Percentiles rank a stretch among this genome's conserved stretches.
phyloP scores from a whole-genome alignment of 2,888 invertebrate species.

The Drosophila neutralis region DNA sequence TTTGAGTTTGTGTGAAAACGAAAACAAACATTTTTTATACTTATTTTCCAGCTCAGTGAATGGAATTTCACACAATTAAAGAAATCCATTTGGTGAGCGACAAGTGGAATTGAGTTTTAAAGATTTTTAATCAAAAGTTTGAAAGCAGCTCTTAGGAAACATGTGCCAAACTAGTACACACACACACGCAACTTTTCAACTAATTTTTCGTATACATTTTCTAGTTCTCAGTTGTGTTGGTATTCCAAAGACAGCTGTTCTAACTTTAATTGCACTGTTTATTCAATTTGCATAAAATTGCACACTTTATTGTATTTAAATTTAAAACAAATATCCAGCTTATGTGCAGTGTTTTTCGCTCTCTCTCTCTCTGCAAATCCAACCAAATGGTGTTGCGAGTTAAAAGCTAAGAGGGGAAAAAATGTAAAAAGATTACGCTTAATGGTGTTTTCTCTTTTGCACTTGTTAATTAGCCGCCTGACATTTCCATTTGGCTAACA shows the following conservation, averaged over 20 bases:
- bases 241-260: not conserved
- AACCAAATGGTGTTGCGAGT: constrained; percentile 13
- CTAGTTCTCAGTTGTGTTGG: not conserved
- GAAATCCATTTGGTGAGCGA: not conserved
- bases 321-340: not conserved
- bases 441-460: constrained; percentile 6
- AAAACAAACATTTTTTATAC: not conserved
- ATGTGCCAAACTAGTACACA: no score
- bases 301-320: no score
- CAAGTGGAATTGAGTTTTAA: not conserved
- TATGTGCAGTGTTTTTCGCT: not conserved
- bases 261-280: not conserved
- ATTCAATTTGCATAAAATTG: not conserved
- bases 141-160: not conserved
- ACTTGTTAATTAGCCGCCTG: constrained; percentile 60
- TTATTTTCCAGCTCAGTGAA: not conserved
- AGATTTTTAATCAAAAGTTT: not conserved
- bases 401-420: not conserved
- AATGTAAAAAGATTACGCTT: not conserved
- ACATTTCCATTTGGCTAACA: constrained; percentile 48
- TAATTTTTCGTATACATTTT: rapidly evolving
- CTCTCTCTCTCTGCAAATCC: not conserved
- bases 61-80: not conserved
- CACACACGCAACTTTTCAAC: no score
- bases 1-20: not conserved